phyloP scores from a whole-genome alignment of 2,113 vertebrate genomes.

The Marmota flaviventris region DNA sequence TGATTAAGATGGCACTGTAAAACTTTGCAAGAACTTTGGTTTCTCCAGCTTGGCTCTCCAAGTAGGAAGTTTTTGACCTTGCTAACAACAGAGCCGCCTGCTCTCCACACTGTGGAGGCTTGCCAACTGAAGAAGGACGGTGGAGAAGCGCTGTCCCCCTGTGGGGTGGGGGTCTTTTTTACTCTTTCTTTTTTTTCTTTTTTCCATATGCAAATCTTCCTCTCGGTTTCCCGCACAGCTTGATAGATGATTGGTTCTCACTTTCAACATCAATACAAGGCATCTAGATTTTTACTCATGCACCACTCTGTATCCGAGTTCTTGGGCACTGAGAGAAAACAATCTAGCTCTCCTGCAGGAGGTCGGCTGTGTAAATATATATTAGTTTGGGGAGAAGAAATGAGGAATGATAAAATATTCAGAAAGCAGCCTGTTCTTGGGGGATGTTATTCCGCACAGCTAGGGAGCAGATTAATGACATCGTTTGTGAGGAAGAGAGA shows the following conservation, averaged over 20 bases:
- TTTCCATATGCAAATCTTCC: conserved; percentile 84
- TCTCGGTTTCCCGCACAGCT: conserved; percentile 83
- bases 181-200: background rate
- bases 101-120: background rate
- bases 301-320: conserved; percentile 74
- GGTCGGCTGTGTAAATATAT: conserved; percentile 90
- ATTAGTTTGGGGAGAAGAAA: conserved; percentile 89
- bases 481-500: conserved; percentile 78
- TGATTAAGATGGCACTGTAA: background rate
- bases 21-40: conserved; percentile 29
- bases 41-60: background rate
- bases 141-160: conserved; percentile 12
- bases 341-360: conserved; percentile 87
- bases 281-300: conserved; percentile 84
- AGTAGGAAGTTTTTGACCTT: conserved; percentile 58
- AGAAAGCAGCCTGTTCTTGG: conserved; percentile 87
- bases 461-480: conserved; percentile 90
- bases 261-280: conserved; percentile 85
- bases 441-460: conserved; percentile 90
- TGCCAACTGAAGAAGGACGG: background rate
- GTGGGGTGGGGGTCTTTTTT: background rate
- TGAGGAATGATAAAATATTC: conserved; percentile 91
- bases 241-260: conserved; percentile 86
- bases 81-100: conserved; percentile 60
- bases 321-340: conserved; percentile 85